Evolutionary conservation across 2,797 vertebrate species (phyloP).

Genomic region (Lithobates sylvaticus): DNA sequence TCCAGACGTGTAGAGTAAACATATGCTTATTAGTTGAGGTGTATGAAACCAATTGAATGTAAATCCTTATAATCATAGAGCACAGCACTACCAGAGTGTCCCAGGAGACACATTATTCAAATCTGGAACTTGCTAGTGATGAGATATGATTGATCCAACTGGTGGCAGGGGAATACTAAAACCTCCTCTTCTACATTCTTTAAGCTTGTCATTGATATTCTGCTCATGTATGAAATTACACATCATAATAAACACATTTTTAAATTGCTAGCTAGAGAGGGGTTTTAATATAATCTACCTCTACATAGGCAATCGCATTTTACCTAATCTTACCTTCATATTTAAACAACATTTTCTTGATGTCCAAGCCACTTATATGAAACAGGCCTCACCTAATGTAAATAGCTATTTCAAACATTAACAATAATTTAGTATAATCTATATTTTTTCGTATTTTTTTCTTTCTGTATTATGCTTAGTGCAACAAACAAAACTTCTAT

Average conservation of each 20-base stretch:
- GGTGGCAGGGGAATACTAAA: neutral
- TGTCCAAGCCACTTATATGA: neutral
- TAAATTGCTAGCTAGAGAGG: neutral
- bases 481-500: too few relatives aligned
- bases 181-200: neutral
- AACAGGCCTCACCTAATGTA: too few relatives aligned
- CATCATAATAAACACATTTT: neutral
- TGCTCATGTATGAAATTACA: neutral
- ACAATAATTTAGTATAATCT: too few relatives aligned
- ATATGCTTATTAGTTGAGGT: neutral
- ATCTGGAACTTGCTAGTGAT: neutral
- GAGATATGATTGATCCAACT: neutral
- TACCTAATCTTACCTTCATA: neutral
- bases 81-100: neutral
- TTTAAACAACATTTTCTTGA: neutral
- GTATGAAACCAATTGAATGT: neutral
- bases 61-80: neutral
- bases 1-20: neutral
- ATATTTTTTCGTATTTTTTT: too few relatives aligned
- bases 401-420: too few relatives aligned
- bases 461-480: too few relatives aligned
- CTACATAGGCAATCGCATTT: neutral
- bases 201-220: neutral
- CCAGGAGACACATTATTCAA: neutral
- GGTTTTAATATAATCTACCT: neutral